phyloP scores from a whole-genome alignment of 2,888 invertebrate species.

The Folsomia manolachei region DNA sequence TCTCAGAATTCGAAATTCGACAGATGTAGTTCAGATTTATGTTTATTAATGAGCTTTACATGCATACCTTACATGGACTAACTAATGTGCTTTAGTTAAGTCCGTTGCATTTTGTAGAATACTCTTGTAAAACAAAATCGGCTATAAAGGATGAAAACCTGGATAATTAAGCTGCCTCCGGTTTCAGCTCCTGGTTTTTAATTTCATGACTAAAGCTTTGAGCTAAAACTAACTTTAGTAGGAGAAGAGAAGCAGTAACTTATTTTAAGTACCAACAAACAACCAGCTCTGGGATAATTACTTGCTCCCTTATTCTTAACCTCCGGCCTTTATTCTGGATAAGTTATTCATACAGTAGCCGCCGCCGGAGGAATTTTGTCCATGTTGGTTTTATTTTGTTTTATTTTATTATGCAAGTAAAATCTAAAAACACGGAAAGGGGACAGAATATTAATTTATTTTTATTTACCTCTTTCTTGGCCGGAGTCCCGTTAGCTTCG shows the following conservation, averaged over 20 bases:
- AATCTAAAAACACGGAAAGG: constrained; percentile 7
- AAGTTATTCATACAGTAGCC: no score
- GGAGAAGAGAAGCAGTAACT: background rate
- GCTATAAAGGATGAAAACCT: background rate
- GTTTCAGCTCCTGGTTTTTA: constrained; percentile 19
- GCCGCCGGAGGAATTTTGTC: background rate
- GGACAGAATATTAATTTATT: constrained; percentile 7
- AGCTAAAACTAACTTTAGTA: background rate
- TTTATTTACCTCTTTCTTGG: constrained; percentile 51
- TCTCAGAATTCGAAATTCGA: constrained; percentile 7
- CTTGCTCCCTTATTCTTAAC: background rate
- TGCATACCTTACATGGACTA: no score
- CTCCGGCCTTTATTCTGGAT: no score
- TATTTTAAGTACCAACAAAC: background rate
- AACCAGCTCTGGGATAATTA: background rate
- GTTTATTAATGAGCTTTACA: constrained; percentile 4
- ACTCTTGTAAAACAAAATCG: background rate
- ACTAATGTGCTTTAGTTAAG: no score
- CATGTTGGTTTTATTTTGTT: no score
- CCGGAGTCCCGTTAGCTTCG: constrained; percentile 52
- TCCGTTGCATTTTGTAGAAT: constrained; percentile 12
- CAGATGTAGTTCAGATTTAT: constrained; percentile 7
- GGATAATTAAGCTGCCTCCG: constrained; percentile 4
- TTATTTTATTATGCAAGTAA: background rate
- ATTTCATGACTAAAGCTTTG: background rate